Percentiles rank a stretch among this genome's conserved stretches.
Conservation (phyloP, 2,888 invertebrate species). For the Lobophora halterata region DNA sequence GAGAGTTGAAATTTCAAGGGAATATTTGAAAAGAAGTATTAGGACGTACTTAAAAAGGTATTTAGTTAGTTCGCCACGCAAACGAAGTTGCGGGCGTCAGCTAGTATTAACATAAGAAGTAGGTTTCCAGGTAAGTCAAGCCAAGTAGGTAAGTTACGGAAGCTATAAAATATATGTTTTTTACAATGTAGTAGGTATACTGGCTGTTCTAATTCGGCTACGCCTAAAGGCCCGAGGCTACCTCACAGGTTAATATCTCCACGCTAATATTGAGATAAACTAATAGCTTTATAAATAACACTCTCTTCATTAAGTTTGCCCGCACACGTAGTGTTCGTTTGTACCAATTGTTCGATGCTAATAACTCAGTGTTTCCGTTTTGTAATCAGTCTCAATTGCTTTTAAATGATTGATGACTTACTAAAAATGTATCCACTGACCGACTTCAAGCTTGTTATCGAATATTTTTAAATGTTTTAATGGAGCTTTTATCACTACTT, state of each 20-base stretch:
- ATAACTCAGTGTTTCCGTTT: constrained; percentile 31
- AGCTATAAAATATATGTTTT: no score
- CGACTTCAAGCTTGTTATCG: no score
- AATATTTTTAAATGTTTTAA: no score
- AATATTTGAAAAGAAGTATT: no score
- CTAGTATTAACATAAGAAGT: no score
- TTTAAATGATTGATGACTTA: constrained; percentile 29
- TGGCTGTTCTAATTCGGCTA: constrained; percentile 10
- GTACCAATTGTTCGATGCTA: constrained; percentile 28
- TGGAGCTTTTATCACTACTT: no score
- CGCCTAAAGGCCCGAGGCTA: constrained; percentile 37
- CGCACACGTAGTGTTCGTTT: constrained; percentile 41
- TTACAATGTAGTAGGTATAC: not conserved
- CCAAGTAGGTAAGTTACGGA: no score
- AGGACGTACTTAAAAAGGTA: no score
- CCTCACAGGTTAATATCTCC: constrained; percentile 48
- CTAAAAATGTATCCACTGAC: constrained; percentile 8
- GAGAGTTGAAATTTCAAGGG: no score
- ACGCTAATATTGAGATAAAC: constrained; percentile 62
- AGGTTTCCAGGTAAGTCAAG: no score
- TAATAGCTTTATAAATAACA: constrained; percentile 65
- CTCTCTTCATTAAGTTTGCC: constrained; percentile 53
- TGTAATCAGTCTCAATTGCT: constrained; percentile 31
- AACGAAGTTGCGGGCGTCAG: no score
- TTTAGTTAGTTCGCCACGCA: no score